Percentiles rank a stretch among this genome's conserved stretches.
Conservation (phyloP, 2,888 invertebrate genomes). For the Suillia variegata region DNA sequence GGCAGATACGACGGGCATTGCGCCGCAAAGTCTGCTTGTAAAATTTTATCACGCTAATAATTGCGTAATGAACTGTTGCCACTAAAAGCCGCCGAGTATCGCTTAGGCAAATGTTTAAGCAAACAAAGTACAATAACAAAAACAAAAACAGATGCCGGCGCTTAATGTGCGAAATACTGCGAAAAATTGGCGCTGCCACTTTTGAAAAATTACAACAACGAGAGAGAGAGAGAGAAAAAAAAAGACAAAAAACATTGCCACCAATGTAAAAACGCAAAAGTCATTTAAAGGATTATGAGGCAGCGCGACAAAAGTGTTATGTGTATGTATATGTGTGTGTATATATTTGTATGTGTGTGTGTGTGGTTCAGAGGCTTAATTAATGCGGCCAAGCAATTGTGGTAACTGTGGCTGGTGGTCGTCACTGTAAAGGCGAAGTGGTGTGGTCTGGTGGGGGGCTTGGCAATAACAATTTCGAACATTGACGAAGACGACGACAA, state of each 20-base stretch:
- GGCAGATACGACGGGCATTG: background rate
- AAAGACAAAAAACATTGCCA: background rate
- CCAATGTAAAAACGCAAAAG: too few relatives aligned
- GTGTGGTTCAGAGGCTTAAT: background rate
- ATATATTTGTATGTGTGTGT: too few relatives aligned
- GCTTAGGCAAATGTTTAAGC: background rate
- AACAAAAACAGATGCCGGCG: background rate
- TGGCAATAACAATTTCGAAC: background rate
- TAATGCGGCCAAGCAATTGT: background rate
- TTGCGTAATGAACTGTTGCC: background rate
- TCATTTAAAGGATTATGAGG: too few relatives aligned
- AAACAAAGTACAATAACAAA: background rate
- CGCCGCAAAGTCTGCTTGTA: background rate
- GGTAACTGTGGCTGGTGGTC: too few relatives aligned
- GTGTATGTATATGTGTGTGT: too few relatives aligned
- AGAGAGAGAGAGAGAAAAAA: background rate
- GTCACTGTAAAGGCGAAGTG: too few relatives aligned
- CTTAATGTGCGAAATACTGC: too few relatives aligned
- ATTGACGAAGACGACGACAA: too few relatives aligned
- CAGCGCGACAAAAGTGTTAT: too few relatives aligned
- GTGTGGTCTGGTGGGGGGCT: too few relatives aligned
- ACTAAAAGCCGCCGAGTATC: background rate
- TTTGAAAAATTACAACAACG: background rate
- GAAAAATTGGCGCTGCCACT: too few relatives aligned
- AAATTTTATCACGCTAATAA: background rate